Conservation (phyloP, 2,888 invertebrate species). For the Acleris literana region DNA sequence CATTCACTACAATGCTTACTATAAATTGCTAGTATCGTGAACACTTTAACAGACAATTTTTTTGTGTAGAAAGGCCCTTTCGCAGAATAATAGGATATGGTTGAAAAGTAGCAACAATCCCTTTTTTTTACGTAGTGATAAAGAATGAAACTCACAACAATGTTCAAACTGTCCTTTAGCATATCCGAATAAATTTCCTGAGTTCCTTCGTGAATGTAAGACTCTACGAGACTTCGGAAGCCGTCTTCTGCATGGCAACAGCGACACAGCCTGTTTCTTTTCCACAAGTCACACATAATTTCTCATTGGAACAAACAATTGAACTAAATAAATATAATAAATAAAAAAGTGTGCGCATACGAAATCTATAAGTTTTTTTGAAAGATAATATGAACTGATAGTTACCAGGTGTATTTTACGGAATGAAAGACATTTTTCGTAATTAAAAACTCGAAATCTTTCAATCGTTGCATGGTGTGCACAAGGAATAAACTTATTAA, state of each 20-base stretch:
- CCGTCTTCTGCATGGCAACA: conserved; percentile 66
- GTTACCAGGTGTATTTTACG: not conserved
- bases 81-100: too few relatives aligned
- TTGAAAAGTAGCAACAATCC: not conserved
- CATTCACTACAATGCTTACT: too few relatives aligned
- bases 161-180: conserved; percentile 57
- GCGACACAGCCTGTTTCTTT: conserved; percentile 60
- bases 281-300: conserved; percentile 53
- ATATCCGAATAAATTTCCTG: conserved; percentile 57
- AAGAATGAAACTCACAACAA: conserved; percentile 55
- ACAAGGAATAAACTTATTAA: too few relatives aligned
- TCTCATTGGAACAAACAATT: not conserved
- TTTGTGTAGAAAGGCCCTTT: too few relatives aligned
- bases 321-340: not conserved
- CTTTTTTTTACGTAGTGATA: not conserved
- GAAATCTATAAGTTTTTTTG: conserved; percentile 1
- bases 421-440: too few relatives aligned
- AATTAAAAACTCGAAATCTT: too few relatives aligned
- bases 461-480: too few relatives aligned
- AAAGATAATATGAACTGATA: not conserved
- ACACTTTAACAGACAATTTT: too few relatives aligned
- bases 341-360: not conserved
- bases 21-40: too few relatives aligned
- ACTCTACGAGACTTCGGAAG: conserved; percentile 54
- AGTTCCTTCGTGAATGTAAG: conserved; percentile 46